These are phyloP conservation scores for Scotopteryx bipunctaria DNA, from an alignment of 2,888 invertebrate species.

Conservation along the genomic window DNA sequence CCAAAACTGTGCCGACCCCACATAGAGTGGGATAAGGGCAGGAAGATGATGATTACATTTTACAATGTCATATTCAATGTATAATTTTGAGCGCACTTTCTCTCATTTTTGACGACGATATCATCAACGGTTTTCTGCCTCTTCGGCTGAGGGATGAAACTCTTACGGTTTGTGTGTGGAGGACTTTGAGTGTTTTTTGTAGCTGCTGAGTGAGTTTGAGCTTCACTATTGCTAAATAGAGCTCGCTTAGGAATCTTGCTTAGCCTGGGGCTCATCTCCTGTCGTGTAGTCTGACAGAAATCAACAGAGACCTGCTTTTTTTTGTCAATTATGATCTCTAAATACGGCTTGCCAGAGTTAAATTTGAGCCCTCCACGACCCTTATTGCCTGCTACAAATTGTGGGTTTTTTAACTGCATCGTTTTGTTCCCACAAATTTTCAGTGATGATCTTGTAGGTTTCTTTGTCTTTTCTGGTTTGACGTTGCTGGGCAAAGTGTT, in stretches of 20 bases:
- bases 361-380: constrained; percentile 24
- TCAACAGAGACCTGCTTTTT: constrained; percentile 36
- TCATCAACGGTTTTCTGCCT: constrained; percentile 46
- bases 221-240: constrained; percentile 25
- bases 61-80: constrained; percentile 48
- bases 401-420: not conserved
- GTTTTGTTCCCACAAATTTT: constrained; percentile 2
- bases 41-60: no score
- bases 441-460: not conserved
- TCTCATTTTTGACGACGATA: constrained; percentile 29
- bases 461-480: not conserved
- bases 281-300: constrained; percentile 11
- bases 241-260: constrained; percentile 54
- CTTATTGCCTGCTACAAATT: constrained; percentile 4
- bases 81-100: constrained; percentile 7
- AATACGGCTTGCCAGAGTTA: constrained; percentile 33
- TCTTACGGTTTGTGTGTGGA: constrained; percentile 24
- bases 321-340: constrained; percentile 54
- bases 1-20: no score
- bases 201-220: constrained; percentile 12
- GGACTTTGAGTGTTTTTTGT: constrained; percentile 2
- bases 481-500: no score
- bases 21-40: no score
- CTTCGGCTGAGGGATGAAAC: constrained; percentile 48
- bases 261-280: constrained; percentile 29